Evolutionary conservation across 64 coral and sea anemone genomes (phyloP), one percentile per base, ranked within the genome.

Genomic region (Pocillopora damicornis): DNA sequence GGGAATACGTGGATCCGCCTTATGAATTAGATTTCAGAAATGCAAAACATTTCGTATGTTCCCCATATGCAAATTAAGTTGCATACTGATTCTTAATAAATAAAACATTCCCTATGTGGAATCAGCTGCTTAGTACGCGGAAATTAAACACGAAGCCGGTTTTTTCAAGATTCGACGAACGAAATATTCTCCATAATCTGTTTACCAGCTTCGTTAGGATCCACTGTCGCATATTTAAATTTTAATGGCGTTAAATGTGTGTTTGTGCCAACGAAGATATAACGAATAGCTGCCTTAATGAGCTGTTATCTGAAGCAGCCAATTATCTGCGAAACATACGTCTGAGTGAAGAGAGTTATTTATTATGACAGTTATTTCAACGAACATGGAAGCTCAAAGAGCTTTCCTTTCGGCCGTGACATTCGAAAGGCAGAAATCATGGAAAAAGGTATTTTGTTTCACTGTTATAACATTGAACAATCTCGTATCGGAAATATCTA

Each of bases 341-440:
- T 57, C 75, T 73, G 38, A 51, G 37, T 77, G 10, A 57, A 77
- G 75, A 77, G 75, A 77, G 13, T 77, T 51, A 1, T 35, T 82
- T 65, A n/a, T 2, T 9, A 1, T 30, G 51, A n/a, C 58, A 60
- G 20, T 9, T 11, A 71, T 71, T 25, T 71, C 18, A 69, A 57
- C 61, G 72, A 71, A 71, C 18, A 84, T 84, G 81, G 65, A 85
- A 13, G 65, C 13, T 22, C 65, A 85, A 72, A 85, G 23, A 67
- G 63, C 64, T 68, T 85, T 85, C 57, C 63, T 85, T 0, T 42
- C 81, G 20, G 81, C 81, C 7, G 38, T 85, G 37, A 72, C 20
- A 42, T 57, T 4, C 38, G 81, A 85, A 85, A 85, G 81, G 36
- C 81, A 85, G 26, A 45, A 85, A 58, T 85, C 81, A 13, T 85